These are phyloP conservation scores for Plectus sambesii DNA, from an alignment of 1,140 invertebrate genomes.

Conservation along the genomic window DNA sequence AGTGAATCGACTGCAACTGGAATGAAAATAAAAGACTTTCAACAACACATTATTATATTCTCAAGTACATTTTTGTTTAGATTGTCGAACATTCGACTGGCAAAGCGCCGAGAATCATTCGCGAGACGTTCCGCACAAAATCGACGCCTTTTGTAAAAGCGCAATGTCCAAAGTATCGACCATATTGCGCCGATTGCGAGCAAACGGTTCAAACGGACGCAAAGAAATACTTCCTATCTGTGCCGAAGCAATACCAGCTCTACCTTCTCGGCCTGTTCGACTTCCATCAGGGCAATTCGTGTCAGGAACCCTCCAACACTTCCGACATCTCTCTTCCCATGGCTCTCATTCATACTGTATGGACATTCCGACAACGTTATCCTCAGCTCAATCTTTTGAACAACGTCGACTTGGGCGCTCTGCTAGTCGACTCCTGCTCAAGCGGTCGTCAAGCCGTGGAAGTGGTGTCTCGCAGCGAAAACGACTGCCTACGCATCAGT, in stretches of 20 bases:
- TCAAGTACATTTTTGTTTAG: neutral
- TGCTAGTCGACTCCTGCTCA: slow-evolving; percentile 34
- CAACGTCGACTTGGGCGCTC: slow-evolving; percentile 37
- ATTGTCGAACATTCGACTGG: neutral
- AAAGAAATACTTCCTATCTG: slow-evolving; percentile 31
- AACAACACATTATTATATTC: slow-evolving; percentile 15
- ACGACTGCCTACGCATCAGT: slow-evolving; percentile 33
- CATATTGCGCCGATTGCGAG: slow-evolving; percentile 15
- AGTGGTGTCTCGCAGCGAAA: slow-evolving; percentile 35
- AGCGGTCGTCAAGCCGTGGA: slow-evolving; percentile 28
- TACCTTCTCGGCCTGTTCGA: slow-evolving; percentile 40
- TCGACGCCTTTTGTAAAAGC: too few species aligned
- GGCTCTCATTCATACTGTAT: slow-evolving; percentile 38
- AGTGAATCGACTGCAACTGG: slow-evolving; percentile 17
- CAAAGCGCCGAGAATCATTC: slow-evolving; percentile 16
- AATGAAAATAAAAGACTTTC: slow-evolving; percentile 17
- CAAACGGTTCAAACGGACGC: slow-evolving; percentile 15
- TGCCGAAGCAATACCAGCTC: slow-evolving; percentile 35
- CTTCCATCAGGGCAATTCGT: slow-evolving; percentile 32
- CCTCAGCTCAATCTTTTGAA: slow-evolving; percentile 27
- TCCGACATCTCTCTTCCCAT: slow-evolving; percentile 33
- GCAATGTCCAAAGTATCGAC: slow-evolving; percentile 10
- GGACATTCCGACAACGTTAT: slow-evolving; percentile 32
- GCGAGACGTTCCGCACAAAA: too few species aligned
- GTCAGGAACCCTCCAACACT: slow-evolving; percentile 24